A percentile compares a stretch with the other conserved stretches of the same genome.
Evolutionary conservation across 1,140 invertebrate genomes (phyloP).

Genomic region (Ectropis grisescens): DNA sequence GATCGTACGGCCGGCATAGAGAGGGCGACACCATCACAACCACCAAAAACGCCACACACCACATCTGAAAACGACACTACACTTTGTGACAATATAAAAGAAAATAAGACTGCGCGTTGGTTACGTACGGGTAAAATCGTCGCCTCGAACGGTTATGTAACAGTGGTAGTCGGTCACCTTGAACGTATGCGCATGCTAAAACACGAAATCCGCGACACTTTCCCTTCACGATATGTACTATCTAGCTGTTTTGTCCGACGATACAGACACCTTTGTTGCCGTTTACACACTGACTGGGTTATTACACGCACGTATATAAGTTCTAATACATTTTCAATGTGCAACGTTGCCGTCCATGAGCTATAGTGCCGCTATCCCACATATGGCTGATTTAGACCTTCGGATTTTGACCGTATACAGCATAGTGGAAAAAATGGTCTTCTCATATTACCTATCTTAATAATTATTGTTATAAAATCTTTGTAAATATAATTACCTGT

Average conservation of each 20-base stretch:
- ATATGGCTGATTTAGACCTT: too few relatives aligned
- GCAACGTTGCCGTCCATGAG: too few relatives aligned
- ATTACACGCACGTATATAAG: slow-evolving; percentile 3
- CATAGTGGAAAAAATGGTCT: too few relatives aligned
- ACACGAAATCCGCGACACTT: slow-evolving; percentile 29
- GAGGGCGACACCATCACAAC: slow-evolving; percentile 31
- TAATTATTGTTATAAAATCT: too few relatives aligned
- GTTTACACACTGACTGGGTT: slow-evolving; percentile 4
- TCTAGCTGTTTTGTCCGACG: too few relatives aligned
- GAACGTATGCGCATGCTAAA: slow-evolving; percentile 23
- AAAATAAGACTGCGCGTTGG: too few relatives aligned
- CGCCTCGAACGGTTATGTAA: slow-evolving; percentile 20
- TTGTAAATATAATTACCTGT: too few relatives aligned
- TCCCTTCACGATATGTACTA: slow-evolving; percentile 21
- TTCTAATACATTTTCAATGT: neutral
- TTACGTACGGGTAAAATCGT: slow-evolving; percentile 22
- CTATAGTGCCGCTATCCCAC: too few relatives aligned
- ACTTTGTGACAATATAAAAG: too few relatives aligned
- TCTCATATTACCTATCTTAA: too few relatives aligned
- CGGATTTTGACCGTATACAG: too few relatives aligned
- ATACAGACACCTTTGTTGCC: slow-evolving; percentile 5
- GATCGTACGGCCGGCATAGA: slow-evolving; percentile 73
- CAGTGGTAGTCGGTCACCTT: slow-evolving; percentile 32
- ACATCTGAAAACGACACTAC: slow-evolving; percentile 18
- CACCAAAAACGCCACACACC: slow-evolving; percentile 15